Base-by-base conservation (phyloP, 1,140 invertebrate genomes). In the Periplaneta americana region DNA sequence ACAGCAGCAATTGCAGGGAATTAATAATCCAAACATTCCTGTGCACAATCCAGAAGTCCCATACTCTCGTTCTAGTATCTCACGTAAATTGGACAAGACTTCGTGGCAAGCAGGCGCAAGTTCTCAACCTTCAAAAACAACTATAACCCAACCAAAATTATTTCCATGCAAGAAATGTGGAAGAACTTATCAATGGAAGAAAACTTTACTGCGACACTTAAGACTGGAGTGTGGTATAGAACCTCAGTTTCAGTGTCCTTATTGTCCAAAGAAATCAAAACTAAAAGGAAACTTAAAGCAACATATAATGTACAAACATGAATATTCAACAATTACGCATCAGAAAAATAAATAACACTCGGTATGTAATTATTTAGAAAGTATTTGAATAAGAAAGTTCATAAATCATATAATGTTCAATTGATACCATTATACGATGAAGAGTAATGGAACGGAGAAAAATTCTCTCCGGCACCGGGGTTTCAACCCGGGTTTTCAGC, bases 161-260 rank as follows among this genome's bases (percentile, higher is more conserved):
- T 36, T 34, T 37, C 48, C 57, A 1, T 91, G 90, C 80, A 84
- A 84, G 2, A 86, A 87, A n/a, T 91, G 90, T 75, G 89, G 88
- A 28, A 88, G 88, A 34, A 86, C 85, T 3, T 91, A 91, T 83
- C 88, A 86, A 33, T 87, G 88, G 36, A 85, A 87, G 34, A 89
- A 90, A 48, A 90, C 90, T 1, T 83, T 91, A 35, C 88, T 88
- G 36, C 88, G 90, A n/a, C 91, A 92, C 83, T 85, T 90, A 1
- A 90, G 91, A 84, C 88, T 92, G 82, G 79, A 82, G 32, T 82
- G 81, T 37, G 81, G 81, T 39, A 82, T 79, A 36, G 81, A 81
- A 39, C 81, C 81, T 17, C 79, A 37, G n/a, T 82, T 82, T 74
- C 36, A 85, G 33, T 88, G 87, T 83, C 83, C 83, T 35, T 82